Conservation (phyloP, 2,797 vertebrate species). For the Epinephelus coioides region DNA sequence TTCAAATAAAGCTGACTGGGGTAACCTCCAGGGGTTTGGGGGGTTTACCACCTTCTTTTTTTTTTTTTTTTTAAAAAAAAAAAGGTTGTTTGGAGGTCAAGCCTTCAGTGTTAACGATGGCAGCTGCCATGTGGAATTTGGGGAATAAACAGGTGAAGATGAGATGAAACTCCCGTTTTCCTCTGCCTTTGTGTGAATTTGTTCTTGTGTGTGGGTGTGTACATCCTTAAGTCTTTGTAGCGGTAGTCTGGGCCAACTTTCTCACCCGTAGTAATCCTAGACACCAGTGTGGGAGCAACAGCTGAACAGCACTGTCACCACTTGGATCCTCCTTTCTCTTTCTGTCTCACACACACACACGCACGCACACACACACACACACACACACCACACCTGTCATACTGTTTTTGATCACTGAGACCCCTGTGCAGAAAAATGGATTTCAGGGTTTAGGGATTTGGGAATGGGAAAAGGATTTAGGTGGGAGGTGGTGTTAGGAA, state of each 20-base stretch:
- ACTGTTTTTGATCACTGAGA: slow-evolving; percentile 30
- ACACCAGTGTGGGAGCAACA: slow-evolving; percentile 59
- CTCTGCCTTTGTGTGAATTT: slow-evolving; percentile 23
- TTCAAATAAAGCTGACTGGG: slow-evolving; percentile 46
- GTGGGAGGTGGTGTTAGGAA: slow-evolving; percentile 6
- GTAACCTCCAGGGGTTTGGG: slow-evolving; percentile 37
- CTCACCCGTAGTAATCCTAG: slow-evolving; percentile 70
- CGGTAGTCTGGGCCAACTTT: slow-evolving; percentile 61
- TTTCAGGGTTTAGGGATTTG: slow-evolving; percentile 73
- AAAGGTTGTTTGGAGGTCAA: slow-evolving; percentile 72
- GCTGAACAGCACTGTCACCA: slow-evolving; percentile 64
- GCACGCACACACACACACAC: slow-evolving; percentile 25
- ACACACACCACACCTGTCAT: slow-evolving; percentile 43
- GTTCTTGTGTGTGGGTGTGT: slow-evolving; percentile 7
- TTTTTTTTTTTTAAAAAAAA: not conserved
- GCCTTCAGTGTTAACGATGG: slow-evolving; percentile 46
- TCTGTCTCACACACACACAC: slow-evolving; percentile 4
- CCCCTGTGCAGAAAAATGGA: slow-evolving; percentile 56
- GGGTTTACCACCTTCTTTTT: not conserved
- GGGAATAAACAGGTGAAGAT: slow-evolving; percentile 83
- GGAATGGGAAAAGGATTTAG: slow-evolving; percentile 63
- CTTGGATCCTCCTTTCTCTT: slow-evolving; percentile 59
- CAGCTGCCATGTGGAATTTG: slow-evolving; percentile 79
- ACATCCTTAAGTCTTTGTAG: slow-evolving; percentile 31
- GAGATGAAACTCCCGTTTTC: slow-evolving; percentile 51